Evolutionary conservation across 2,888 invertebrate species (phyloP), one percentile per base, ranked within the genome.

Genomic region (Exocentrus adspersus): DNA sequence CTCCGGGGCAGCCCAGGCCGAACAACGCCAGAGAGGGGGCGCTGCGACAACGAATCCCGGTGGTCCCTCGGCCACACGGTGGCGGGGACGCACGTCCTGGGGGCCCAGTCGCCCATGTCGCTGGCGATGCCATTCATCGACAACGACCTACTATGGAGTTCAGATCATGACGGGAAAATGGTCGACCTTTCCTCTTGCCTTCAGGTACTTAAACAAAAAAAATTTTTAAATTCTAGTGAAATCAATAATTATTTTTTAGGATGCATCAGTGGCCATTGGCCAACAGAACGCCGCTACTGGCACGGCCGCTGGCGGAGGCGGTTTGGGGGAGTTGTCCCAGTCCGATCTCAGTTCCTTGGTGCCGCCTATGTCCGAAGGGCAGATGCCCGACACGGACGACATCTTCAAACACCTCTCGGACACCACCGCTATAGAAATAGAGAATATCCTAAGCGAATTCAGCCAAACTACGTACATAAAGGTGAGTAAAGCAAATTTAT

Each of bases 61-160:
- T 19, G 52, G 62, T 62, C 62, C 62, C 62, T 75, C 82, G 80
- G 84, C 81, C 82, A 80, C 84, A 86, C 83, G 81, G 87, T 87
- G 87, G 87, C 87, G 87, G 87, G 87, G 84, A 83, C 87, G 81
- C 85, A 86, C 85, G 87, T 86, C 84, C 85, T 86, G 74, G 81
- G 82, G 85, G 82, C 82, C 85, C 82, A 80, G 64, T 77, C 75
- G 75, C 86, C 84, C 85, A 86, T 87, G 84, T 86, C 87, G 84
- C 85, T 89, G 90, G 90, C 92, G 88, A 94, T 94, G 94, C 94
- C 95, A 87, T 95, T 95, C 88, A 94, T 95, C 86, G 95, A 95
- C 87, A 95, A 95, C 89, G 95, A 95, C 84, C 88, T 95, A 78
- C 86, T 92, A 83, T 95, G 95, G 95, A 93, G 94, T 87, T 93